Evolutionary conservation across 37 sponge, comb jelly and placozoan species (phyloP), one percentile per base, ranked within the genome.

Genomic region (Amphimedon queenslandica): DNA sequence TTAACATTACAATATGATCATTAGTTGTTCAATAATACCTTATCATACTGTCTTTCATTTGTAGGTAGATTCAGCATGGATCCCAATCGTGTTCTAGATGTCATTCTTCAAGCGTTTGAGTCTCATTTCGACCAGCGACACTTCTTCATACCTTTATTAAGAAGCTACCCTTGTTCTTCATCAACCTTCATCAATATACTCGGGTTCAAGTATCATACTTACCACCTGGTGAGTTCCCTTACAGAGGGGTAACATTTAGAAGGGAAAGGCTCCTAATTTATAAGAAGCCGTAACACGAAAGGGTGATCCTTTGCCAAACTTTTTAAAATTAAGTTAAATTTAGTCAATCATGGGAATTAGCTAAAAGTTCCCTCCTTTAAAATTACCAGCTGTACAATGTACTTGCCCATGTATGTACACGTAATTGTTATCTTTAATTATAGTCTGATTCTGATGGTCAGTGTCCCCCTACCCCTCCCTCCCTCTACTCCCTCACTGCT

Each of bases 1-100:
- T n/a, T n/a, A n/a, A n/a, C n/a, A n/a, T n/a, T n/a, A n/a, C n/a
- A n/a, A n/a, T n/a, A n/a, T n/a, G n/a, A n/a, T 18, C 11, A 30
- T 63, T 63, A 18, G 11, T 31, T 31, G 11, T 63, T 63, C n/a
- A 23, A 23, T 31, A 31, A 63, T 31, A 31, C 20, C 13, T 18
- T 18, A 5, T 71, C 21, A 34, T 33, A 43, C 27, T 55, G 58
- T 38, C 30, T 67, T 57, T 57, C 42, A 23, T 51, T 4, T 61
- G 3, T 61, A 91, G 96, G 96, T 42, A 88, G 86, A 21, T 98
- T 98, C 76, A 86, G 80, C 42, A 79, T 98, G 55, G 99, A 98
- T 39, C 99, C 99, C 16, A 98, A 94, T 75, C 80, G 99, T 53
- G 99, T 98, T 16, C 69, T 98, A 42, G 99, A 98, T 79, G 63